Evolutionary conservation across 2,113 vertebrate genomes (phyloP).

Genomic region (Pseudopodoces humilis): DNA sequence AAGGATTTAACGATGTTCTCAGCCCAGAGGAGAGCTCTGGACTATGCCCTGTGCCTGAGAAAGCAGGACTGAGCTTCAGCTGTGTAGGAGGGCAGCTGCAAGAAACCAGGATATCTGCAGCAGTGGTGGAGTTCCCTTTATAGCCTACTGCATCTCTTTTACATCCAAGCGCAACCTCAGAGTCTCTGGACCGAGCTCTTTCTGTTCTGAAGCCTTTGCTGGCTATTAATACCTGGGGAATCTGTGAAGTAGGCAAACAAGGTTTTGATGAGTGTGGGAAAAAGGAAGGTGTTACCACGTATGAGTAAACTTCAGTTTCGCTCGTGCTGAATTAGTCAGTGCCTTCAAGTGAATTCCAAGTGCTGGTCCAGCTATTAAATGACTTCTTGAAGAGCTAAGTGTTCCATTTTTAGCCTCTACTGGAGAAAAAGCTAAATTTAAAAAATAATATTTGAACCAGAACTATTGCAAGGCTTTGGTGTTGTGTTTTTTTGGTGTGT

Average conservation of each 20-base stretch:
- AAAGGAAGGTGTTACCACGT: constrained; percentile 22
- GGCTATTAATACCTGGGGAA: constrained; percentile 21
- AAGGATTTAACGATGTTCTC: neutral
- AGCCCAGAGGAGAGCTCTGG: neutral
- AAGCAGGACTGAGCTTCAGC: neutral
- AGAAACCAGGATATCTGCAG: neutral
- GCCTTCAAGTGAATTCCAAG: constrained; percentile 52
- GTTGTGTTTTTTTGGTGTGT: neutral
- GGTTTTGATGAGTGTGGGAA: constrained; percentile 63
- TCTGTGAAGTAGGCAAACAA: constrained; percentile 32
- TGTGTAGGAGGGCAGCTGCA: neutral
- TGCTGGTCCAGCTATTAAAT: neutral
- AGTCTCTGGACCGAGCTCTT: neutral
- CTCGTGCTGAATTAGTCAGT: constrained; percentile 56
- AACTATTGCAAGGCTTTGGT: neutral
- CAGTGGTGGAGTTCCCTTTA: neutral
- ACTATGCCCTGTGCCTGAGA: neutral
- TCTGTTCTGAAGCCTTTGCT: neutral
- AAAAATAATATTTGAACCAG: neutral
- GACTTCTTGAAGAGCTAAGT: neutral
- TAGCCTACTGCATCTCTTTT: neutral
- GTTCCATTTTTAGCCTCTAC: neutral
- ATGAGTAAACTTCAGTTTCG: constrained; percentile 52
- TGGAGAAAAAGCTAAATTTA: neutral
- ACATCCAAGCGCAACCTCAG: neutral